Evolutionary conservation across 2,888 invertebrate genomes (phyloP).

Genomic region (Lutraria lutraria): DNA sequence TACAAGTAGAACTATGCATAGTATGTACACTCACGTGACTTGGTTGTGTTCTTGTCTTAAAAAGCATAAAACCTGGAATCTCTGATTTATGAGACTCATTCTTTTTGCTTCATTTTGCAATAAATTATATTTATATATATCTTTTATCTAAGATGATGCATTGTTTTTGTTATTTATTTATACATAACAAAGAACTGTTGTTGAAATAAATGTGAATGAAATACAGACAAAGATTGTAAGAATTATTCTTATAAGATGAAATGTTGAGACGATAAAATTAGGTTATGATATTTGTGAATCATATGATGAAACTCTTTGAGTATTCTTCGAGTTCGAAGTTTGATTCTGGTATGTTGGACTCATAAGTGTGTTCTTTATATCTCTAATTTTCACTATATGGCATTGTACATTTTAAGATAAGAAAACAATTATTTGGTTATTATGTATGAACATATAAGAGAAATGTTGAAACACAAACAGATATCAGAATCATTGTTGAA

Average conservation of each 20-base stretch:
- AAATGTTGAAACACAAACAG: too few relatives aligned
- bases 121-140: neutral
- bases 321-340: too few relatives aligned
- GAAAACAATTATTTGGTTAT: too few relatives aligned
- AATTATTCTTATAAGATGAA: neutral
- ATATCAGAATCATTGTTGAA: too few relatives aligned
- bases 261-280: neutral
- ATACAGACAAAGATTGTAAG: neutral
- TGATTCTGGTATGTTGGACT: too few relatives aligned
- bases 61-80: neutral
- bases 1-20: neutral
- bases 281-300: neutral
- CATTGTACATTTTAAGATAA: too few relatives aligned
- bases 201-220: neutral
- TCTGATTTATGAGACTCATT: neutral
- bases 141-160: constrained; percentile 1
- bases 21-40: neutral
- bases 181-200: neutral
- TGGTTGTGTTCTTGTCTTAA: neutral
- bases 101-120: neutral
- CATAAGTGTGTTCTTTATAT: too few relatives aligned
- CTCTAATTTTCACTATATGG: too few relatives aligned
- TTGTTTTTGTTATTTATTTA: neutral
- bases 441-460: too few relatives aligned
- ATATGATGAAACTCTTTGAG: neutral